Evolutionary conservation across 2,113 vertebrate genomes (phyloP).

Genomic region (Menidia beryllina): DNA sequence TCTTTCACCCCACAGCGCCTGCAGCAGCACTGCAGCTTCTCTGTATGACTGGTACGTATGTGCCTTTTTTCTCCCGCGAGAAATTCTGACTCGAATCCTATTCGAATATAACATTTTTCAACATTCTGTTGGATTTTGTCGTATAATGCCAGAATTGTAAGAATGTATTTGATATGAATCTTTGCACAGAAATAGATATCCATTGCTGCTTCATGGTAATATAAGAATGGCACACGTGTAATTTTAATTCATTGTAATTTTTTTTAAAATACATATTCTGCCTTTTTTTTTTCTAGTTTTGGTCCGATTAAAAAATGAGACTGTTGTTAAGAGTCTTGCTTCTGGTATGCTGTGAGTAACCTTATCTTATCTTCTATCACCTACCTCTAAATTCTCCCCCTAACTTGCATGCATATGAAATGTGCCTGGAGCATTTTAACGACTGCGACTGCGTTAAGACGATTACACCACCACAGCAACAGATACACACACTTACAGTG

Average conservation of each 20-base stretch:
- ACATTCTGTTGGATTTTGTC: background rate
- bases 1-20: conserved; percentile 38
- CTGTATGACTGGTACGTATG: conserved; percentile 40
- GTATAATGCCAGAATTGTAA: background rate
- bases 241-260: background rate
- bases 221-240: background rate
- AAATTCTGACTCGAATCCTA: conserved; percentile 17
- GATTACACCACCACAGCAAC: background rate
- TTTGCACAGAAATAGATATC: background rate
- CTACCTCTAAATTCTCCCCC: background rate
- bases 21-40: conserved; percentile 22
- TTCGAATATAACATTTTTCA: background rate
- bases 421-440: background rate
- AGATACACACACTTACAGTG: conserved; percentile 8
- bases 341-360: conserved; percentile 57
- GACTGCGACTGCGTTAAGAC: background rate
- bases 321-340: conserved; percentile 37
- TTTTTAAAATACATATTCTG: conserved; percentile 1
- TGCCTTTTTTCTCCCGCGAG: conserved; percentile 9
- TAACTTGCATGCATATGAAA: background rate
- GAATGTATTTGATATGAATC: background rate
- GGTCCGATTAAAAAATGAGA: conserved; percentile 18
- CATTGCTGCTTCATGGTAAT: background rate
- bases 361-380: conserved; percentile 1
- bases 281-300: background rate